Evolutionary conservation across 2,888 invertebrate genomes (phyloP).

Genomic region (Sarcophaga subvicina): DNA sequence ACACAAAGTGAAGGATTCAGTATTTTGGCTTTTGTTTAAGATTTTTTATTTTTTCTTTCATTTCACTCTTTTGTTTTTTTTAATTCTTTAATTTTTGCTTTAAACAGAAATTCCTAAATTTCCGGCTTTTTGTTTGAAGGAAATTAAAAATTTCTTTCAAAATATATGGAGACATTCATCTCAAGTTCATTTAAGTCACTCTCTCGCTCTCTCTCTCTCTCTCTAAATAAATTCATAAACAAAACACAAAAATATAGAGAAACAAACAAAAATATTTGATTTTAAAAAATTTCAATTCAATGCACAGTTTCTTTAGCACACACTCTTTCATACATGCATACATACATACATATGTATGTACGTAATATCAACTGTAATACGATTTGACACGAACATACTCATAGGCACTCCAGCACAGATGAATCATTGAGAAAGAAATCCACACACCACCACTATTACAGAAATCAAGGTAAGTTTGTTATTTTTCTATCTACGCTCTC

Average conservation of each 20-base stretch:
- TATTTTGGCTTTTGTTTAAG: too few relatives aligned
- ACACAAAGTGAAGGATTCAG: too few relatives aligned
- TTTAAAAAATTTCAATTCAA: background rate
- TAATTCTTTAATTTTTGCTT: too few relatives aligned
- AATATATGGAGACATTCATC: conserved; percentile 14
- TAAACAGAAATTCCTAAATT: background rate
- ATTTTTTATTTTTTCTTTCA: too few relatives aligned
- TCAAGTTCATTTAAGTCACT: background rate
- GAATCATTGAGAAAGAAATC: background rate
- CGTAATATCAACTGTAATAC: background rate
- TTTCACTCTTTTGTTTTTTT: too few relatives aligned
- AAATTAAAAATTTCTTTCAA: background rate
- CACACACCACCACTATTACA: background rate
- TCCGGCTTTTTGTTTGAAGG: background rate
- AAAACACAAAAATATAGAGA: conserved; percentile 4
- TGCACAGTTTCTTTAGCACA: background rate
- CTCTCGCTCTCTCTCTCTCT: too few relatives aligned
- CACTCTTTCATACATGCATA: background rate
- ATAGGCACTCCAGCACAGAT: background rate
- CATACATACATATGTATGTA: background rate
- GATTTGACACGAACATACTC: too few relatives aligned
- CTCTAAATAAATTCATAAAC: background rate
- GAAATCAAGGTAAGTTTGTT: background rate
- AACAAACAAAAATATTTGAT: background rate
- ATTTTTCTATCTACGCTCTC: background rate